Base-by-base conservation (phyloP, 2,888 invertebrate genomes). In the Ctenicera cuprea region DNA sequence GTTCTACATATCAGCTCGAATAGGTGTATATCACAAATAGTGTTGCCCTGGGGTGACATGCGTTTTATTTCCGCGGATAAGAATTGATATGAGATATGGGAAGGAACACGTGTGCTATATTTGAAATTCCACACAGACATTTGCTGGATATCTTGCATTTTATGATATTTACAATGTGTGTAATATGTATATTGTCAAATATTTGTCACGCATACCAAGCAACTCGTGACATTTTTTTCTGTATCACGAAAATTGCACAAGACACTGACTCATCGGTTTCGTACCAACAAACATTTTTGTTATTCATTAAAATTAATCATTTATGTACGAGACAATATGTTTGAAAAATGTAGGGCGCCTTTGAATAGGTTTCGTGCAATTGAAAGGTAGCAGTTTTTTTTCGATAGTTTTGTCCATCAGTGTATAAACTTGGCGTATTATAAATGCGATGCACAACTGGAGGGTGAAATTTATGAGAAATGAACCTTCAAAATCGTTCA, bases 391-490 rank as follows among this genome's bases (percentile, higher is more conserved):
- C 3, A 14, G 3, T 33, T 16, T 33, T 57, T 57, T 57, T 30
- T 37, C 57, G 9, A 1, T 37, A 14, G 30, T 86, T 85, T 84
- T 86, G 86, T 85, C 85, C 84, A 85, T 86, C 85, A 85, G 83
- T 83, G 83, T 83, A 81, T 82, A 82, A 84, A 84, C 80, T 83
- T 78, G 82, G 77, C 79, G 82, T 79, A 80, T 85, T 83, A 84
- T 84, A 83, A 84, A 84, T 83, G 83, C 80, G 81, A 77, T 79
- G 81, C 82, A 81, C 81, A 82, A 82, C 79, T 82, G 81, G 83
- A 83, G 85, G 83, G 84, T 84, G 83, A 84, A 84, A 85, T 85
- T 85, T 85, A 85, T 86, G 86, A 87, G 85, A 86, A 86, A 87
- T 86, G 86, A 86, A 86, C 85, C 85, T 85, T 86, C 84, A 83